Evolutionary conservation across 2,888 invertebrate species (phyloP).

Genomic region (Cylindroiulus punctatus): DNA sequence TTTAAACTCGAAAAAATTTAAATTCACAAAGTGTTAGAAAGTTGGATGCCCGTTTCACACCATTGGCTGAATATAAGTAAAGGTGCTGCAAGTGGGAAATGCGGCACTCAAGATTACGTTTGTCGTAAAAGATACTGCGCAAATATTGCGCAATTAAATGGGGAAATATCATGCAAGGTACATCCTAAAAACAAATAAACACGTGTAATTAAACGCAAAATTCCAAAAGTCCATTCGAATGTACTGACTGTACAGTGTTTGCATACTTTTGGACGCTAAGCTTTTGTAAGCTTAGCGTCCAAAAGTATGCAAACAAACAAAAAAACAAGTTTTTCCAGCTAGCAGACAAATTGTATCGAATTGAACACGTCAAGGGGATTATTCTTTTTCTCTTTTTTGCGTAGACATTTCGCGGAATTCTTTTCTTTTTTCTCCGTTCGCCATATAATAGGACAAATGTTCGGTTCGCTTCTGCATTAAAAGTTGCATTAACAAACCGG

Average conservation of each 20-base stretch:
- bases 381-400: constrained; percentile 17
- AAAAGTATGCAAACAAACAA: constrained; percentile 30
- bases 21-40: background rate
- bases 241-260: no score
- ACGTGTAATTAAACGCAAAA: background rate
- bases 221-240: background rate
- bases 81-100: background rate
- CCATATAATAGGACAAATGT: background rate
- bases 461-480: constrained; percentile 11
- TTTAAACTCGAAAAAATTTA: background rate
- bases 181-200: background rate
- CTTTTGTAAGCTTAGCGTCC: constrained; percentile 4
- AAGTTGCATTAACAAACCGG: constrained; percentile 37
- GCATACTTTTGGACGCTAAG: background rate
- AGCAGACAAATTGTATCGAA: constrained; percentile 36
- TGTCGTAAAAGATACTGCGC: background rate
- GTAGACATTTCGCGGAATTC: background rate
- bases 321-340: background rate
- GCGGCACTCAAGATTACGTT: background rate
- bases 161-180: background rate
- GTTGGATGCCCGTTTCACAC: background rate
- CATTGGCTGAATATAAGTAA: background rate
- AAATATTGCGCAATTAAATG: constrained; percentile 16
- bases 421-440: background rate
- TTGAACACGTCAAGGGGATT: constrained; percentile 34